A percentile compares a stretch with the other conserved stretches of the same genome.
These are phyloP conservation scores for Tribolium madens DNA, from an alignment of 1,140 invertebrate species.

Conservation along the genomic window DNA sequence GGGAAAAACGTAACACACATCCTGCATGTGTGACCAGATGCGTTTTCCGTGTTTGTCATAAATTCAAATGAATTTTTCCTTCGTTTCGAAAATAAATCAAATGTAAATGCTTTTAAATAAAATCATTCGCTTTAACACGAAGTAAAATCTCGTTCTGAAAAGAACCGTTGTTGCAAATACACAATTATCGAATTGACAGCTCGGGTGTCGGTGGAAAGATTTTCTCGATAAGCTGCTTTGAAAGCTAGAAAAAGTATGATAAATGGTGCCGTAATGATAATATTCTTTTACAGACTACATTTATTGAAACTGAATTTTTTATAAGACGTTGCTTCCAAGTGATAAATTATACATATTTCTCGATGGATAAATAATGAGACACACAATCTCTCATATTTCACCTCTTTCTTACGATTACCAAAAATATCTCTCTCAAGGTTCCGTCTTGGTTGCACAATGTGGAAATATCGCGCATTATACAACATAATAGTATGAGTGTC, in stretches of 20 bases:
- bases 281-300: conserved; percentile 25
- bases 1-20: too few species aligned
- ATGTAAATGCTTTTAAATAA: too few species aligned
- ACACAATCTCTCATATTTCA: background rate
- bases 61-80: background rate
- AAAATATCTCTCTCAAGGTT: background rate
- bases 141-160: conserved; percentile 1
- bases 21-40: background rate
- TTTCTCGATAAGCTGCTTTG: conserved; percentile 24
- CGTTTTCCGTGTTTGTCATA: background rate
- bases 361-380: conserved; percentile 3
- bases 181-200: conserved; percentile 32
- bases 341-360: conserved; percentile 22
- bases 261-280: conserved; percentile 27
- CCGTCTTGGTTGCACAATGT: conserved; percentile 14
- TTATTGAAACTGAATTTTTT: conserved; percentile 37
- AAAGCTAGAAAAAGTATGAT: conserved; percentile 31
- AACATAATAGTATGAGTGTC: conserved; percentile 40
- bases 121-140: background rate
- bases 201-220: conserved; percentile 5
- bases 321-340: background rate
- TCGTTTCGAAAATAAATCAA: too few species aligned
- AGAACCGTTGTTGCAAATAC: conserved; percentile 10
- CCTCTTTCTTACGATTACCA: background rate
- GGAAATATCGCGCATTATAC: conserved; percentile 19